Evolutionary conservation across 2,888 invertebrate genomes (phyloP).

Genomic region (Villa cingulata): DNA sequence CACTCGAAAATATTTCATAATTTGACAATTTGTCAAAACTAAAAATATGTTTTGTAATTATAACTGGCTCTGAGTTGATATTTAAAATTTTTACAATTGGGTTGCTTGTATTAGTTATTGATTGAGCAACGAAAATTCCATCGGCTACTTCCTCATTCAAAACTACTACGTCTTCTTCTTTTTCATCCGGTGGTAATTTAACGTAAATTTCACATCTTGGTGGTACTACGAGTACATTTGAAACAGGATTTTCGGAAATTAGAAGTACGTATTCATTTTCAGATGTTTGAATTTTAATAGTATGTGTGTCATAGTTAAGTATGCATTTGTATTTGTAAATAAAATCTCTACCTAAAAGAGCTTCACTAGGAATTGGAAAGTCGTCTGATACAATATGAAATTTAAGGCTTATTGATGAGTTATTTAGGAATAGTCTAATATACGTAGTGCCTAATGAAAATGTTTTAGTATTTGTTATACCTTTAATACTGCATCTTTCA

Average conservation of each 20-base stretch:
- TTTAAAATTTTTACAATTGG: conserved; percentile 5
- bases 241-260: not conserved
- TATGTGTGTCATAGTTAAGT: not conserved
- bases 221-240: not conserved
- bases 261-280: not conserved
- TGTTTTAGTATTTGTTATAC: not conserved
- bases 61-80: not conserved
- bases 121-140: conserved; percentile 1
- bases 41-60: not conserved
- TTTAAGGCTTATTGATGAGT: not conserved
- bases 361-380: not conserved
- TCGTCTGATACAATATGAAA: not conserved
- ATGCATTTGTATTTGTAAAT: not conserved
- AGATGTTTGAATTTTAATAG: not conserved
- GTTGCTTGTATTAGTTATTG: not conserved
- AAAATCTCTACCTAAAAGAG: not conserved
- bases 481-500: not conserved
- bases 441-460: not conserved
- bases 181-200: not conserved
- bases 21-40: not conserved
- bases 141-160: no score
- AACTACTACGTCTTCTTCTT: not conserved
- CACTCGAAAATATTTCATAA: not conserved
- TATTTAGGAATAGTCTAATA: not conserved
- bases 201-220: not conserved